phyloP scores from a whole-genome alignment of 2,888 invertebrate species.

The Leucoma salicis region DNA sequence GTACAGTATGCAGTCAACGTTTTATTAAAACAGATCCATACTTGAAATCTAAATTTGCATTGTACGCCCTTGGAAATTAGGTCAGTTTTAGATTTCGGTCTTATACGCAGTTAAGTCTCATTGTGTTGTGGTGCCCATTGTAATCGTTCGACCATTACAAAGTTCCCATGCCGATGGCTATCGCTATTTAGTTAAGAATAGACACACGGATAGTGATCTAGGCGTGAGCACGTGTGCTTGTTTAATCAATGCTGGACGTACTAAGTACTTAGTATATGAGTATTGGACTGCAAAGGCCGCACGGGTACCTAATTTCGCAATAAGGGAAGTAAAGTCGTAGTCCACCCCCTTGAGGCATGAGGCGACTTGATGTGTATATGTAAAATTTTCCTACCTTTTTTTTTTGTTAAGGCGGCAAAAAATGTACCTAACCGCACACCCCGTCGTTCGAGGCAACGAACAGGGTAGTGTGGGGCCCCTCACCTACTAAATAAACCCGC shows the following conservation, averaged over 20 bases:
- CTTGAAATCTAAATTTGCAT: constrained; percentile 8
- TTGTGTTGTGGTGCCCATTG: constrained; percentile 32
- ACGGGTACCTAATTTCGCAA: no score
- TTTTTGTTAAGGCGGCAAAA: no score
- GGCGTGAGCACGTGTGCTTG: constrained; percentile 6
- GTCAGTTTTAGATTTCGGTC: constrained; percentile 14
- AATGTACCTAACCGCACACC: no score
- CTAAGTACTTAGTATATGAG: no score
- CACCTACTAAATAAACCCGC: no score
- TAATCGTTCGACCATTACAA: constrained; percentile 39
- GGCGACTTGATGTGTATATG: no score
- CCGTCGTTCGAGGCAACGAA: no score
- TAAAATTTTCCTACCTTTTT: no score
- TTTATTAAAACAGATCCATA: not conserved
- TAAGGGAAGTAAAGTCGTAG: no score
- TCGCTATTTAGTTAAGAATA: constrained; percentile 19
- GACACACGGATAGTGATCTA: constrained; percentile 15
- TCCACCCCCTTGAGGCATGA: no score
- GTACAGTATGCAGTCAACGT: not conserved
- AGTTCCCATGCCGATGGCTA: constrained; percentile 42
- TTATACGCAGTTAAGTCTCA: constrained; percentile 17
- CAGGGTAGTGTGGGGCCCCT: no score
- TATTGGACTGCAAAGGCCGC: no score
- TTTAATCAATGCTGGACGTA: not conserved
- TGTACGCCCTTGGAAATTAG: constrained; percentile 8